phyloP scores from a whole-genome alignment of 2,888 invertebrate species.

The Drosophila anomalata region DNA sequence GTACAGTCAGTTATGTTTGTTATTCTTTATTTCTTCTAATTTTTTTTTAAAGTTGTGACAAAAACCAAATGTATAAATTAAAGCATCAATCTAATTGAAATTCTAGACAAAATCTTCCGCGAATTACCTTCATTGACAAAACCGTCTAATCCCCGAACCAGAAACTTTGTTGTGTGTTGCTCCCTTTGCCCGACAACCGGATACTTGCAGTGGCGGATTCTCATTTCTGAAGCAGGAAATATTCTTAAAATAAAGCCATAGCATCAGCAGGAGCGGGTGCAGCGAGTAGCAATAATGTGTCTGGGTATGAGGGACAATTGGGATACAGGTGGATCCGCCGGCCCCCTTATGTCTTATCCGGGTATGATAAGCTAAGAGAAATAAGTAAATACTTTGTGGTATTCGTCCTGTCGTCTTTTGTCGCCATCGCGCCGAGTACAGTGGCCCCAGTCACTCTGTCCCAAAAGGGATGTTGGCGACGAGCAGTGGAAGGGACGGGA shows the following conservation, averaged over 20 bases:
- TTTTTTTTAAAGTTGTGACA: not conserved
- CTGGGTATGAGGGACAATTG: conserved; percentile 42
- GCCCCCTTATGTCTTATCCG: conserved; percentile 43
- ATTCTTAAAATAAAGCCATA: conserved; percentile 52
- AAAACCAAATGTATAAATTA: not conserved
- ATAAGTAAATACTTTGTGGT: conserved; percentile 71
- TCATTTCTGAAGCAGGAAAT: conserved; percentile 37
- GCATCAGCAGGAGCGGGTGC: conserved; percentile 36
- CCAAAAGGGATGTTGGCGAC: conserved; percentile 20
- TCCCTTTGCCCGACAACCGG: conserved; percentile 46
- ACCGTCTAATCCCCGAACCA: conserved; percentile 81
- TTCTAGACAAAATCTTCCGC: conserved; percentile 84
- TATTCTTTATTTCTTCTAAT: not conserved
- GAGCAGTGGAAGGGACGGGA: conserved; percentile 11
- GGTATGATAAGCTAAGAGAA: conserved; percentile 41
- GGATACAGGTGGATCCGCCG: conserved; percentile 50
- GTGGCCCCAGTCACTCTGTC: conserved; percentile 45
- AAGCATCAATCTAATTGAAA: conserved; percentile 83
- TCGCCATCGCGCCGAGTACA: conserved; percentile 74
- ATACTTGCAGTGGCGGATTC: conserved; percentile 41
- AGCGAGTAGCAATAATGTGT: conserved; percentile 22
- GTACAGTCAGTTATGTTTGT: no score
- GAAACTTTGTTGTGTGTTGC: conserved; percentile 25
- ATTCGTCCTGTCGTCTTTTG: conserved; percentile 50
- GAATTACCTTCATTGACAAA: conserved; percentile 84